phyloP scores from a whole-genome alignment of 2,888 invertebrate species.

The Tribolium freemani region DNA sequence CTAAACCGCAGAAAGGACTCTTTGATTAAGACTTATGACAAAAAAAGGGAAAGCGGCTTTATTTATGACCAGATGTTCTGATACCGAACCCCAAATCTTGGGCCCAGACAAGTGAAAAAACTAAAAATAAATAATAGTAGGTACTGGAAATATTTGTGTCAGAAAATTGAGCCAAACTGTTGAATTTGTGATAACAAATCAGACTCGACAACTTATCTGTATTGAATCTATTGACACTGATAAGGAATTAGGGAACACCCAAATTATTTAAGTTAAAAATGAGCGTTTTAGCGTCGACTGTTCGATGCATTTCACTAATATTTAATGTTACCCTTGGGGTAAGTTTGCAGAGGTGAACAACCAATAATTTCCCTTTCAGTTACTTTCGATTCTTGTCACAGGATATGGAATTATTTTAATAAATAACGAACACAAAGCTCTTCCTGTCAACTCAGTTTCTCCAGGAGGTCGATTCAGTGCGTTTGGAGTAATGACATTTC shows the following conservation, averaged over 20 bases:
- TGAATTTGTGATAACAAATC: no score
- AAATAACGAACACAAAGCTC: neutral
- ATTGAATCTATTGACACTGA: neutral
- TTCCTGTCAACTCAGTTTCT: neutral
- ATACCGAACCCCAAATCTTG: neutral
- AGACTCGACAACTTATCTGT: neutral
- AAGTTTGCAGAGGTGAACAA: neutral
- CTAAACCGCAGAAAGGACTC: slow-evolving; percentile 13
- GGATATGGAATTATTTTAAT: slow-evolving; percentile 1
- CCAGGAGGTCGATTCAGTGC: neutral
- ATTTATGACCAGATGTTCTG: slow-evolving; percentile 17
- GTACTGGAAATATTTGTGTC: no score
- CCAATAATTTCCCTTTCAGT: neutral
- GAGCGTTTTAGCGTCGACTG: neutral
- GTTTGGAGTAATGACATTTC: neutral
- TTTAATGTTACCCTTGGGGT: neutral
- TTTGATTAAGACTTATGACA: slow-evolving; percentile 30
- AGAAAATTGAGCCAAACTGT: no score
- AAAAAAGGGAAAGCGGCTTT: slow-evolving; percentile 10
- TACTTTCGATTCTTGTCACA: neutral
- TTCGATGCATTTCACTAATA: neutral
- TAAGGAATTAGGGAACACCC: neutral
- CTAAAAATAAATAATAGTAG: no score
- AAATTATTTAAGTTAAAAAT: neutral
- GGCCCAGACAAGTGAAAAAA: neutral